Evolutionary conservation across 2,797 vertebrate genomes (phyloP), one percentile per base, ranked within the genome.

Genomic region (Rhinatrema bivittatum): DNA sequence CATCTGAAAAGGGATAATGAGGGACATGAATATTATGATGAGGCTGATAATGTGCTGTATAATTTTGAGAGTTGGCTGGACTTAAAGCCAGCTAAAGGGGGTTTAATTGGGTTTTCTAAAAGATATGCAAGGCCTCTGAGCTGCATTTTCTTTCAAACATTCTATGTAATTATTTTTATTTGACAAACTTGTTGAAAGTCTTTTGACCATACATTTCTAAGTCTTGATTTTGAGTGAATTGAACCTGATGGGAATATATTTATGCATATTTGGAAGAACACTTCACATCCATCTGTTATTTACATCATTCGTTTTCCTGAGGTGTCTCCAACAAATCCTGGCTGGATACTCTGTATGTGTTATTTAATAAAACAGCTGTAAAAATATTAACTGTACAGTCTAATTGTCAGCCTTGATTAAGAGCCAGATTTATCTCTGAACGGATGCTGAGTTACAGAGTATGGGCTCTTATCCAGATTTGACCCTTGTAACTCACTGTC

Each of bases 331-430:
- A 79, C 74, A 81, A 78, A 77, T 67, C 69, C 79, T 82, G 82
- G 71, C 78, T 70, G 71, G 62, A 42, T 68, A 61, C 63, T 65
- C 70, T 68, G 63, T 56, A 46, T 70, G 74, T 61, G 79, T 79
- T 70, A 77, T 82, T n/a, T 81, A 79, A 85, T 71, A 74, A 81
- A 87, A 84, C 85, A 87, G 84, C 85, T 87, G 84, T 81, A 82
- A 84, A 86, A 87, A 86, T 78, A 87, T 71, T 70, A 79, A 77
- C 75, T 59, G 61, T 57, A 56, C 40, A 28, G 70, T 65, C 72
- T 81, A 77, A 82, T 74, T 78, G 82, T 72, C 68, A 72, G 77
- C 46, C 58, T 72, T 68, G 81, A 74, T 42, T 31, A 37, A 29
- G 57, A 74, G 77, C 79, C 83, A 79, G 39, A 37, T 37, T 50